Percentiles rank a stretch among this genome's conserved stretches.
Conservation (phyloP, 2,113 vertebrate genomes). For the Macaca nemestrina region DNA sequence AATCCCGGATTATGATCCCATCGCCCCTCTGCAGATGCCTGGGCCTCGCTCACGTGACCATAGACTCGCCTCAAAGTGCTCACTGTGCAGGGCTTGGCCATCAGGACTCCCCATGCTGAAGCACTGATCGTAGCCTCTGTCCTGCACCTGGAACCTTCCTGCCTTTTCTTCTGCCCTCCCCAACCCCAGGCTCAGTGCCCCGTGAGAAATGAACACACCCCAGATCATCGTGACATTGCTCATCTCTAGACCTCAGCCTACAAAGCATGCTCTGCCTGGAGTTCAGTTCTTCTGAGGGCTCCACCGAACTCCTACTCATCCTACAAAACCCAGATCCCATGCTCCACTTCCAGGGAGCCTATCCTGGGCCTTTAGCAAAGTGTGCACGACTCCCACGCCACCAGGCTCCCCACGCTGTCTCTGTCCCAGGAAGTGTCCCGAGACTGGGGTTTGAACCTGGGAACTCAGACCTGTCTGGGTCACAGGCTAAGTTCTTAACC, state of each 20-base stretch:
- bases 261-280: not conserved
- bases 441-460: not conserved
- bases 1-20: not conserved
- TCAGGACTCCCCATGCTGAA: fast-evolving
- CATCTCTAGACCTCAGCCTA: not conserved
- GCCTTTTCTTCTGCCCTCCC: not conserved
- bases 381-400: too few relatives aligned
- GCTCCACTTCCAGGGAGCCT: not conserved
- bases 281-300: not conserved
- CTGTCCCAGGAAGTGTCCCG: not conserved
- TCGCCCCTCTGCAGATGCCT: too few relatives aligned
- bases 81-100: not conserved
- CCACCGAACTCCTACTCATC: not conserved
- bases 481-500: not conserved
- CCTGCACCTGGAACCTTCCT: too few relatives aligned
- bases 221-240: not conserved
- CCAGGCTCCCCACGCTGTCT: too few relatives aligned
- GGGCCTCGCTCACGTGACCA: not conserved
- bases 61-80: not conserved
- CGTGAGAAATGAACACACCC: not conserved
- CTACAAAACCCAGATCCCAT: not conserved
- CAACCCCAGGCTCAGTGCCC: not conserved
- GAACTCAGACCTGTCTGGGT: not conserved
- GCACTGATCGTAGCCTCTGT: too few relatives aligned
- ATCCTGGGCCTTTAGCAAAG: not conserved